phyloP scores from a whole-genome alignment of 1,140 invertebrate genomes.

The Hyposmocoma kahamanoa region DNA sequence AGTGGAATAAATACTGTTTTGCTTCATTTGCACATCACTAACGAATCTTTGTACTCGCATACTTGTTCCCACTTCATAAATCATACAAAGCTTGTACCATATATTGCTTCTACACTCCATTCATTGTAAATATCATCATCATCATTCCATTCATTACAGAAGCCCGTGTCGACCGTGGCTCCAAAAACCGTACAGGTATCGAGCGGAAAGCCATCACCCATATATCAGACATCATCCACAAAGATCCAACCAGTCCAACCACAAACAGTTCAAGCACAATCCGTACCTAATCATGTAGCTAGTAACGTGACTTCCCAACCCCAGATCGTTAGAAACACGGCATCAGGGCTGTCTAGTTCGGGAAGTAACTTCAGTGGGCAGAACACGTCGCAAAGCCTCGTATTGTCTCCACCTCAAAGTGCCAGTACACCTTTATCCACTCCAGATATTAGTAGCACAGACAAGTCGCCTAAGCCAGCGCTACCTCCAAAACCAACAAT shows the following conservation, averaged over 20 bases:
- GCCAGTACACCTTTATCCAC: constrained; percentile 75
- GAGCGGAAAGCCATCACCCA: constrained; percentile 81
- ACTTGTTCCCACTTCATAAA: constrained; percentile 2
- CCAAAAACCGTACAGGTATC: constrained; percentile 80
- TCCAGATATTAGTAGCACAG: constrained; percentile 69
- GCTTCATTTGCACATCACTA: constrained; percentile 6
- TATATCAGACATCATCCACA: constrained; percentile 86
- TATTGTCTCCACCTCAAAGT: constrained; percentile 75
- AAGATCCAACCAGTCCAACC: constrained; percentile 87
- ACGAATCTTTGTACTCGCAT: not conserved
- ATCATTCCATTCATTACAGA: constrained; percentile 66
- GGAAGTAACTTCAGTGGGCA: constrained; percentile 44
- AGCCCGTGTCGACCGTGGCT: constrained; percentile 87
- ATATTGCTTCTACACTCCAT: constrained; percentile 11
- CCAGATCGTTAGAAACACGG: constrained; percentile 68
- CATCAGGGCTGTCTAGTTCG: constrained; percentile 57
- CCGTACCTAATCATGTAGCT: constrained; percentile 55
- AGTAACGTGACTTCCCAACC: constrained; percentile 63
- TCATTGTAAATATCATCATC: constrained; percentile 64
- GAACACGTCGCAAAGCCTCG: constrained; percentile 64
- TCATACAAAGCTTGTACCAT: constrained; percentile 8
- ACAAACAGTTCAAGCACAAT: constrained; percentile 77
- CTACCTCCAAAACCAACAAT: constrained; percentile 83
- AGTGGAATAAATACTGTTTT: constrained; percentile 18
- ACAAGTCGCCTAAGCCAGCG: constrained; percentile 78